phyloP scores from a whole-genome alignment of 2,113 vertebrate species.

The Odocoileus hemionus region DNA sequence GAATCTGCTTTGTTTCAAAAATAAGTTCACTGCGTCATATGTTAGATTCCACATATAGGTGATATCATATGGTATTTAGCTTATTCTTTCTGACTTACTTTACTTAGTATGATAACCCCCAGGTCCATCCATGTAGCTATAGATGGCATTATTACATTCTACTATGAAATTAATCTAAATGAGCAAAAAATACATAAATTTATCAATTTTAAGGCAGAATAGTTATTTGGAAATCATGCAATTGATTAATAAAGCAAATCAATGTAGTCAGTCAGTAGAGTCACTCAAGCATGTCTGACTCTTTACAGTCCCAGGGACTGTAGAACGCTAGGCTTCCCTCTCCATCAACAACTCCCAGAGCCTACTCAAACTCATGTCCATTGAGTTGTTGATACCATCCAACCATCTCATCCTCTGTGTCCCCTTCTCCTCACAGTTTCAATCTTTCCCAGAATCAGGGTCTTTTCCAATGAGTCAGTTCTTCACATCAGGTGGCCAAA shows the following conservation, averaged over 20 bases:
- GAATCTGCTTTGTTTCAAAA: background rate
- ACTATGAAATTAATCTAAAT: background rate
- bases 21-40: background rate
- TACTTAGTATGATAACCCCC: background rate
- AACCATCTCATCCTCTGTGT: background rate
- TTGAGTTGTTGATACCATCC: background rate
- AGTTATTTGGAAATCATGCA: background rate
- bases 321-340: background rate
- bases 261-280: background rate
- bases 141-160: background rate
- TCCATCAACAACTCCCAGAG: background rate
- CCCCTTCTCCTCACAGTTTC: background rate
- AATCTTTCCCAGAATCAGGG: background rate
- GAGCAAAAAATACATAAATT: background rate
- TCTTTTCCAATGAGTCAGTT: background rate
- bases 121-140: background rate
- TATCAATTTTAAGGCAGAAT: background rate
- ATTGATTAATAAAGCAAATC: background rate
- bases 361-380: background rate
- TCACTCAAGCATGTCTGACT: background rate
- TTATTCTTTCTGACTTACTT: background rate
- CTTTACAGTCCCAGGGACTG: background rate
- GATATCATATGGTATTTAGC: background rate
- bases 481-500: background rate
- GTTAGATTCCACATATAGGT: background rate